A percentile compares a stretch with the other conserved stretches of the same genome.
phyloP scores from a whole-genome alignment of 2,797 vertebrate genomes.

The Forpus xanthops region DNA sequence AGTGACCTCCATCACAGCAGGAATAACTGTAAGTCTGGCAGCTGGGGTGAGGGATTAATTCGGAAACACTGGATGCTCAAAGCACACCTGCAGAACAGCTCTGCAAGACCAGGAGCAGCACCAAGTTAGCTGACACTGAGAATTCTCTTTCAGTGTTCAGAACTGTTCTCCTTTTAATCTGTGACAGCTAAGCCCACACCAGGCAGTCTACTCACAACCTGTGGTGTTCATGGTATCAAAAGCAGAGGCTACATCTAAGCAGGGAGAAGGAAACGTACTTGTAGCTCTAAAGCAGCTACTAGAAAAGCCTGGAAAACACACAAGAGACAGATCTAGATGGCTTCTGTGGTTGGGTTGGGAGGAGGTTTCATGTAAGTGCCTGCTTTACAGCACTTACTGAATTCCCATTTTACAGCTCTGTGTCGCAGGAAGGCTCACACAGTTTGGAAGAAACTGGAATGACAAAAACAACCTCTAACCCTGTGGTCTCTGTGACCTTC shows the following conservation, averaged over 20 bases:
- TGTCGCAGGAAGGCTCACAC: not conserved
- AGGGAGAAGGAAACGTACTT: not conserved
- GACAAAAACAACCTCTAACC: not conserved
- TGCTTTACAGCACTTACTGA: not conserved
- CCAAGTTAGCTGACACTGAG: not conserved
- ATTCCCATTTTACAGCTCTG: not conserved
- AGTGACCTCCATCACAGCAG: not conserved
- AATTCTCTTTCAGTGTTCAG: not conserved
- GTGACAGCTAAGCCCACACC: not conserved
- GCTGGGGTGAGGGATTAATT: not conserved
- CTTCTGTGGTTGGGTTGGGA: not conserved
- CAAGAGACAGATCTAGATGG: not conserved
- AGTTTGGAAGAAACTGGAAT: not conserved
- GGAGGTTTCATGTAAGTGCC: not conserved
- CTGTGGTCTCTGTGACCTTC: not conserved
- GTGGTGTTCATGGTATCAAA: not conserved
- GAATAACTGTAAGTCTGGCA: not conserved
- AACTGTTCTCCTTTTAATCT: not conserved
- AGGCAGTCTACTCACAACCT: not conserved
- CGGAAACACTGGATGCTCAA: not conserved
- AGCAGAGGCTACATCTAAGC: not conserved
- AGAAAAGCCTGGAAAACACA: not conserved
- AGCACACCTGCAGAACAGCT: not conserved
- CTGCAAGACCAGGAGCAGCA: not conserved
- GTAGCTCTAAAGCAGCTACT: not conserved